Conservation (phyloP, 2,797 vertebrate species). For the Coccyzus lansbergi region DNA sequence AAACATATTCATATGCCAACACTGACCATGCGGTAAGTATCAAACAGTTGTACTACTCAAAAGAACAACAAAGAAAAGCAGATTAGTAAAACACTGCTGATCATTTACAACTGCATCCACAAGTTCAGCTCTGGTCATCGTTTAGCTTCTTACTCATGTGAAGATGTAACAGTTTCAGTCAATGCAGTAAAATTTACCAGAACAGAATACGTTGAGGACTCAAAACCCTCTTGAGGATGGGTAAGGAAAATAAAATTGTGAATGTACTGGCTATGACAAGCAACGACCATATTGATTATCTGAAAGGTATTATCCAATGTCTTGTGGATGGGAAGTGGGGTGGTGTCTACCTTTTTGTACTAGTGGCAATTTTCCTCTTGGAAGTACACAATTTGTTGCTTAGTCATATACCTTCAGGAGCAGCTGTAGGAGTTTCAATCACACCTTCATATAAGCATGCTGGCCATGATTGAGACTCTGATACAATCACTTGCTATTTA, state of each 20-base stretch:
- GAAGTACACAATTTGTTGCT: background rate
- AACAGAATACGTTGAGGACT: background rate
- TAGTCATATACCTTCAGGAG: accelerated
- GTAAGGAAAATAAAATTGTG: background rate
- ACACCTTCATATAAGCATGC: background rate
- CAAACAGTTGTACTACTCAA: background rate
- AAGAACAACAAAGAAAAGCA: background rate
- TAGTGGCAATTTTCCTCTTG: background rate
- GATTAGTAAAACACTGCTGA: background rate
- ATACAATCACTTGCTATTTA: background rate
- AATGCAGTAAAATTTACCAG: background rate
- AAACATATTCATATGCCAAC: background rate
- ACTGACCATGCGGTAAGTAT: accelerated
- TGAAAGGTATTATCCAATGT: background rate
- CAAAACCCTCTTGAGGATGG: background rate
- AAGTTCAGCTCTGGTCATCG: background rate
- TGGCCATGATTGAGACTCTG: background rate
- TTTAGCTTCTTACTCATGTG: background rate
- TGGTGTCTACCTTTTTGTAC: background rate
- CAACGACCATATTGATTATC: background rate
- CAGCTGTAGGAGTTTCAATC: background rate
- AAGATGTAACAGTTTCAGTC: background rate
- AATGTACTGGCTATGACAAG: background rate
- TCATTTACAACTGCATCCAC: background rate
- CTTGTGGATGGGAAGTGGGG: background rate